A percentile compares a stretch with the other conserved stretches of the same genome.
phyloP scores from a whole-genome alignment of 2,113 vertebrate genomes.

The Triplophysa siluroides region DNA sequence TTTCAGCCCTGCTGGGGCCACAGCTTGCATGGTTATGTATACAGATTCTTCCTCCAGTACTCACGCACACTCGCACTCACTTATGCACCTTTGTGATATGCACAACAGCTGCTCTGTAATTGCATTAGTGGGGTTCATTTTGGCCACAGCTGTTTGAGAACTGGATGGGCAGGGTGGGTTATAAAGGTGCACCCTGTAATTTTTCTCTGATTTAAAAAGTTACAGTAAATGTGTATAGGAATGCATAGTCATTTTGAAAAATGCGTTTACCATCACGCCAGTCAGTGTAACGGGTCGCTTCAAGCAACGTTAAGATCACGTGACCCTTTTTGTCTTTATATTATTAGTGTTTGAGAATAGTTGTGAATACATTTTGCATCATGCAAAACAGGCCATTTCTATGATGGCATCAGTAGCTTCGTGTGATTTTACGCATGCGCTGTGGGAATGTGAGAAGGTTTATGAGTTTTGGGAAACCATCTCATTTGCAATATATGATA shows the following conservation, averaged over 20 bases:
- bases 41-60: constrained; percentile 50
- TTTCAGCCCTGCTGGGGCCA: constrained; percentile 70
- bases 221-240: too few species aligned
- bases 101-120: constrained; percentile 42
- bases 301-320: too few species aligned
- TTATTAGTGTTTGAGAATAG: too few species aligned
- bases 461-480: neutral
- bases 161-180: constrained; percentile 13
- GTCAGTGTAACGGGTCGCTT: too few species aligned
- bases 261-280: too few species aligned
- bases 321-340: too few species aligned
- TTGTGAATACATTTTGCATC: too few species aligned
- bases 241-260: too few species aligned
- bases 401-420: too few species aligned
- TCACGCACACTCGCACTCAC: constrained; percentile 40
- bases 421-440: too few species aligned
- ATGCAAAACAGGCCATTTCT: too few species aligned
- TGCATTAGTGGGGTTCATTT: constrained; percentile 43
- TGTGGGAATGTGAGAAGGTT: neutral
- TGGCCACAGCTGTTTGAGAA: constrained; percentile 36
- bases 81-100: constrained; percentile 19
- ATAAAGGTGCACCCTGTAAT: neutral
- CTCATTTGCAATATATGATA: neutral
- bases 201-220: neutral
- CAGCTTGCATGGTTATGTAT: constrained; percentile 69